Evolutionary conservation across 2,888 invertebrate species (phyloP), one percentile per base, ranked within the genome.

Genomic region (Lasioglossum figueresi): DNA sequence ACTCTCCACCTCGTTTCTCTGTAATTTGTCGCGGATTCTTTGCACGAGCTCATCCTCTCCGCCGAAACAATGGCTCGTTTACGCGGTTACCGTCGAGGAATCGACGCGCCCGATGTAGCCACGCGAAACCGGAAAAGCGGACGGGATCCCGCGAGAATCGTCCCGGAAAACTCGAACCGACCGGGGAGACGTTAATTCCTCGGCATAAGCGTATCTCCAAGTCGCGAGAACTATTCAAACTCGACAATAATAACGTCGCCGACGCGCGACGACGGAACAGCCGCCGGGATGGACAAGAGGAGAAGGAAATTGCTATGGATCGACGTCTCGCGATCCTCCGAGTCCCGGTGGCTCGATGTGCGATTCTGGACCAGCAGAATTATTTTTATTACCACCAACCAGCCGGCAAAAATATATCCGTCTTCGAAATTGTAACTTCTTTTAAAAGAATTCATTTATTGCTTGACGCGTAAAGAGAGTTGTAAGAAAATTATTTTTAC

Each of bases 11-110:
- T 23, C 66, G 66, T 66, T 66, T 34, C 34, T 10, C 66, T 66
- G 66, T 48, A 78, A 78, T 78, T n/a, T 59, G 34, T 14, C 8
- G 37, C 37, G 31, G 66, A 79, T 80, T 76, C 40, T 76, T 76
- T 63, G n/a, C 37, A 31, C 75, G 40, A 79, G 23, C 34, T 31
- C 27, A 40, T 75, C 52, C 80, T 19, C 37, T 31, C 23, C 16
- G 37, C 19, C n/a, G 52, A 77, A 56, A 70, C 43, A 56, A 45
- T 34, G 27, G 43, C 70, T 77, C 76, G 76, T 77, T 77, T 77
- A 66, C 68, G 27, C 66, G 6, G 48, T 68, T 75, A 75, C 40
- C 68, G 34, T 48, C 68, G 52, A 77, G 48, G 37, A 27, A 68
- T 48, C 77, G 52, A 59, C 31, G 63, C 12, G 2, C 10, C 8